These are phyloP conservation scores for Enteromius mattozi DNA, from an alignment of 2,797 vertebrate species.

Conservation along the genomic window DNA sequence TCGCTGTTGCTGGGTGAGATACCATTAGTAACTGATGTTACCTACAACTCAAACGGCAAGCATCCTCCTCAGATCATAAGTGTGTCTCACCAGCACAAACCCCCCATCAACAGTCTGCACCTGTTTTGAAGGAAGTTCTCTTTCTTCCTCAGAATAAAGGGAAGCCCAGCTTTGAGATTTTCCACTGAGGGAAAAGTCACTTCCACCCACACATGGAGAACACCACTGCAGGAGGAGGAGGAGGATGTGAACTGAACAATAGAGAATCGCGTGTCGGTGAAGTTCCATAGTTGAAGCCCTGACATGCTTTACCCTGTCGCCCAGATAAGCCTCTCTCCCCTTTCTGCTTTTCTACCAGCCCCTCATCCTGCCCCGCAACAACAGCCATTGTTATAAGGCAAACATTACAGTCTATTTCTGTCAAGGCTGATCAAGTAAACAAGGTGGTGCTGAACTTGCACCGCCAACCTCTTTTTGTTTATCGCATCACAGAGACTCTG, in stretches of 20 bases:
- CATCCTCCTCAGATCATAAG: slow-evolving; percentile 29
- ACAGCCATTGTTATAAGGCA: slow-evolving; percentile 43
- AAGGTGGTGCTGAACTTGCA: slow-evolving; percentile 38
- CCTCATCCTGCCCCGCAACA: slow-evolving; percentile 32
- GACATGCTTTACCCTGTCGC: slow-evolving; percentile 39
- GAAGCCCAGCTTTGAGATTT: slow-evolving; percentile 54
- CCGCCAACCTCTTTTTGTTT: slow-evolving; percentile 27
- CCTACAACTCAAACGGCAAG: slow-evolving; percentile 14
- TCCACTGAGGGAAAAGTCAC: slow-evolving; percentile 55
- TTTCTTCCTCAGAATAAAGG: slow-evolving; percentile 47
- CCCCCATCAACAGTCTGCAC: slow-evolving; percentile 14
- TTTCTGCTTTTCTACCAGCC: slow-evolving; percentile 14
- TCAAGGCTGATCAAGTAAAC: slow-evolving; percentile 42
- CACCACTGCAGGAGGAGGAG: slow-evolving; percentile 49
- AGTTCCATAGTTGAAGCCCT: slow-evolving; percentile 27
- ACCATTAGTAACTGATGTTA: background rate
- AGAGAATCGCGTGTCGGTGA: slow-evolving; percentile 29
- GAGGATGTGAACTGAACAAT: slow-evolving; percentile 58
- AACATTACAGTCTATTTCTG: slow-evolving; percentile 53
- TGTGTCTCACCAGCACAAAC: slow-evolving; percentile 28
- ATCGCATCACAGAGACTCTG: background rate
- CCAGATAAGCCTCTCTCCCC: slow-evolving; percentile 27
- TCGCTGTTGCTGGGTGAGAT: background rate
- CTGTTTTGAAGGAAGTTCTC: slow-evolving; percentile 55
- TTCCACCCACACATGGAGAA: slow-evolving; percentile 54